phyloP scores from a whole-genome alignment of 1,140 invertebrate genomes.

The Drosophila bipectinata region DNA sequence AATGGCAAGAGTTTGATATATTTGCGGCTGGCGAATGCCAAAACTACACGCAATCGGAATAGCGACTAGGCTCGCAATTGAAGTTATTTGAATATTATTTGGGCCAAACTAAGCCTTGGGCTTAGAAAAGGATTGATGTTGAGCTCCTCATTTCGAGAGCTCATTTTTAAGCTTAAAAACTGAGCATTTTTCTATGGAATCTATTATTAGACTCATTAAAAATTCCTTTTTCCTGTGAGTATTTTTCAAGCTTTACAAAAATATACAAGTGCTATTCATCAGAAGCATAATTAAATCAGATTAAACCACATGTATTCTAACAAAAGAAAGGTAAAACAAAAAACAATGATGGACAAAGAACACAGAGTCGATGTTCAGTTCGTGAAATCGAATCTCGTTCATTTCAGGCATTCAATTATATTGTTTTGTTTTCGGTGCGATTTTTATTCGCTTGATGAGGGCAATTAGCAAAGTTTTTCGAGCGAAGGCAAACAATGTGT shows the following conservation, averaged over 20 bases:
- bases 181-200: not conserved
- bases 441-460: conserved; percentile 47
- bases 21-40: conserved; percentile 52
- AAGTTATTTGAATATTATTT: conserved; percentile 35
- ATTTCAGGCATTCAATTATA: conserved; percentile 52
- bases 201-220: conserved; percentile 23
- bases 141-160: not conserved
- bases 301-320: conserved; percentile 16
- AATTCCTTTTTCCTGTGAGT: conserved; percentile 17
- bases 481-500: conserved; percentile 41
- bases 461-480: conserved; percentile 76
- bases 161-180: no score
- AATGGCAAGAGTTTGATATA: conserved; percentile 55
- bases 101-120: not conserved
- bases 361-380: conserved; percentile 30
- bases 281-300: conserved; percentile 55
- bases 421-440: conserved; percentile 38
- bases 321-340: conserved; percentile 10
- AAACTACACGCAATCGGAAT: conserved; percentile 57
- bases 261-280: not conserved
- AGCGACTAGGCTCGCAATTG: conserved; percentile 27
- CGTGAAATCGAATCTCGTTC: conserved; percentile 26
- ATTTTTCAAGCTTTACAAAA: conserved; percentile 7
- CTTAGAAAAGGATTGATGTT: not conserved
- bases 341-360: not conserved